A percentile compares a stretch with the other conserved stretches of the same genome.
Conservation (phyloP, 2,888 invertebrate genomes). For the Leucoptera coffeella region DNA sequence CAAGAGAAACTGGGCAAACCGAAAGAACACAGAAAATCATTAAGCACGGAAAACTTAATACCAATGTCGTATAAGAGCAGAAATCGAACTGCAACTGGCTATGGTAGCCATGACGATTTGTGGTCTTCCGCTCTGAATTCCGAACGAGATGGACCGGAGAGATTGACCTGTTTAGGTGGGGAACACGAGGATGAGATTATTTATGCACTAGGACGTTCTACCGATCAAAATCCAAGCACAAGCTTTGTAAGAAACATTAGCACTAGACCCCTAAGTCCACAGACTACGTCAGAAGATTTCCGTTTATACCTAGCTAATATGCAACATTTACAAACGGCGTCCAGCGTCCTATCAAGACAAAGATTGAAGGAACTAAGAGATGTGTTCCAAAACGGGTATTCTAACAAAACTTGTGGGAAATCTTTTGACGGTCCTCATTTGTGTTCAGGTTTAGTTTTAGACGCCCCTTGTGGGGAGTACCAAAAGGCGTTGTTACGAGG, state of each 20-base stretch:
- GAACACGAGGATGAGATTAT: constrained; percentile 47
- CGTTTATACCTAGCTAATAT: constrained; percentile 66
- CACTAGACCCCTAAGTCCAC: constrained; percentile 60
- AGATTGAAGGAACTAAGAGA: constrained; percentile 55
- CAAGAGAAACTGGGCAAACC: constrained; percentile 26
- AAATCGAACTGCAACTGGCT: constrained; percentile 18
- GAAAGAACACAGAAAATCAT: constrained; percentile 46
- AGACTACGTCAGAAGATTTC: constrained; percentile 63
- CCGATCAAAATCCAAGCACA: constrained; percentile 22
- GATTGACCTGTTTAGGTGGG: constrained; percentile 35
- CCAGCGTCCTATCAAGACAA: constrained; percentile 55
- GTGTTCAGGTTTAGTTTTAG: constrained; percentile 19
- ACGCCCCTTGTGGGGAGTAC: constrained; percentile 52
- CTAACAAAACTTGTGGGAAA: constrained; percentile 29
- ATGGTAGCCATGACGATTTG: constrained; percentile 46
- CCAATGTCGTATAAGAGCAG: constrained; percentile 43
- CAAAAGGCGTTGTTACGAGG: constrained; percentile 58
- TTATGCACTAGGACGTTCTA: constrained; percentile 37
- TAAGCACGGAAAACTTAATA: constrained; percentile 57
- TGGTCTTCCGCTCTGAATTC: constrained; percentile 37
- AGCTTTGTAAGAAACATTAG: constrained; percentile 50
- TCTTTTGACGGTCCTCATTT: constrained; percentile 22
- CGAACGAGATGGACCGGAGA: constrained; percentile 28
- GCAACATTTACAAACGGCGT: constrained; percentile 66
- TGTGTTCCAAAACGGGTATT: constrained; percentile 52